phyloP scores from a whole-genome alignment of 1,140 invertebrate genomes.

The Trichomalopsis sarcophagae region DNA sequence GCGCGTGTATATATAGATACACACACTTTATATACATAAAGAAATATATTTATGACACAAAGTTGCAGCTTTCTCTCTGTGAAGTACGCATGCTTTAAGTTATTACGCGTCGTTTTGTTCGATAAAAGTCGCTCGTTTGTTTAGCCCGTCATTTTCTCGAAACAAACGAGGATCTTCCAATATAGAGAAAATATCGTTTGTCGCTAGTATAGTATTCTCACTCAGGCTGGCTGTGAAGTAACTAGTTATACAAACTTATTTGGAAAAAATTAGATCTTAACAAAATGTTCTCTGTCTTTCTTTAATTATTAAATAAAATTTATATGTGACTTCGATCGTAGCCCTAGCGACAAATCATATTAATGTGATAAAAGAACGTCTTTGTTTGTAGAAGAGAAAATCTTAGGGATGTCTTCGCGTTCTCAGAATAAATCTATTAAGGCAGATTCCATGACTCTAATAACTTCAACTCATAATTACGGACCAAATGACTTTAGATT shows the following conservation, averaged over 20 bases:
- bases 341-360: conserved; percentile 50
- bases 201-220: conserved; percentile 42
- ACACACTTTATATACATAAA: conserved; percentile 39
- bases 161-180: conserved; percentile 45
- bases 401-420: not conserved
- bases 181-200: conserved; percentile 44
- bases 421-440: conserved; percentile 4
- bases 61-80: conserved; percentile 55
- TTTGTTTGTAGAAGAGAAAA: conserved; percentile 30
- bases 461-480: conserved; percentile 45
- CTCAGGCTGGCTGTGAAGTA: conserved; percentile 36
- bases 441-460: conserved; percentile 44
- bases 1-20: conserved; percentile 39
- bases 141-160: conserved; percentile 8
- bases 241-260: not conserved
- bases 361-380: conserved; percentile 46
- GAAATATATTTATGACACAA: conserved; percentile 56
- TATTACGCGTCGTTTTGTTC: conserved; percentile 24
- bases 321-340: conserved; percentile 8
- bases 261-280: not conserved
- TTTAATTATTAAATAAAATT: not conserved
- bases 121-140: conserved; percentile 43
- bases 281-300: not conserved
- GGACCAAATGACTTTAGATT: conserved; percentile 41
- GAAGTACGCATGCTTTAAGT: conserved; percentile 35